phyloP scores from a whole-genome alignment of 2,113 vertebrate genomes.

The Lophius piscatorius region DNA sequence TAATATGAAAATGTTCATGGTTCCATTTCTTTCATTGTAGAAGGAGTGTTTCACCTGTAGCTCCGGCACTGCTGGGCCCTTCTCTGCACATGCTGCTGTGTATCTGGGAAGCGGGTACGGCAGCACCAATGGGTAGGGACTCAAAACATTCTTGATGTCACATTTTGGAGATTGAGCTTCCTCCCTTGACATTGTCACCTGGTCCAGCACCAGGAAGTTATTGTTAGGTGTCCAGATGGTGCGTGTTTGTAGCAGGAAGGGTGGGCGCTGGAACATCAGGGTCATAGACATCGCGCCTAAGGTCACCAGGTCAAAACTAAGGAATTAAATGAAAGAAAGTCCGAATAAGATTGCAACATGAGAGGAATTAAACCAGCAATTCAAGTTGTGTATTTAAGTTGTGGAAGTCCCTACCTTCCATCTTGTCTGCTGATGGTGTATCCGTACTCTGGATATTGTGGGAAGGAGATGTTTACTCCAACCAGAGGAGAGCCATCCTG shows the following conservation, averaged over 20 bases:
- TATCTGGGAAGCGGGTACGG: constrained; percentile 93
- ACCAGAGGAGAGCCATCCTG: constrained; percentile 92
- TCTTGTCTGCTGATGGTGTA: constrained; percentile 96
- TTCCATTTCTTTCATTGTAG: neutral
- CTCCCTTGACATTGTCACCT: constrained; percentile 90
- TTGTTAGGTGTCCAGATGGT: constrained; percentile 97
- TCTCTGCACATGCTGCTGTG: constrained; percentile 89
- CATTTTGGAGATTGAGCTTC: constrained; percentile 80
- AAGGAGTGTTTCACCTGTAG: constrained; percentile 84
- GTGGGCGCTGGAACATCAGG: constrained; percentile 94
- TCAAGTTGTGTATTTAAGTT: constrained; percentile 6
- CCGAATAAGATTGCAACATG: neutral
- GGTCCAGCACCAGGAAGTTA: constrained; percentile 92
- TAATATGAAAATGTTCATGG: neutral
- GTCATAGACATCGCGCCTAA: constrained; percentile 91
- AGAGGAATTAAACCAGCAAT: neutral
- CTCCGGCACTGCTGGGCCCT: constrained; percentile 92
- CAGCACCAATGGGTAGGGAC: constrained; percentile 92
- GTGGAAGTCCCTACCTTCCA: constrained; percentile 83
- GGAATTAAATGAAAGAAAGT: constrained; percentile 8
- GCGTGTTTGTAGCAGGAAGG: constrained; percentile 90
- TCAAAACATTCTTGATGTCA: constrained; percentile 88
- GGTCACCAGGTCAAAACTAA: constrained; percentile 95
- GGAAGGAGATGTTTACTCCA: constrained; percentile 96
- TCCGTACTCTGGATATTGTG: constrained; percentile 92